Evolutionary conservation across 2,888 invertebrate genomes (phyloP).

Genomic region (Caradrina clavipalpis): DNA sequence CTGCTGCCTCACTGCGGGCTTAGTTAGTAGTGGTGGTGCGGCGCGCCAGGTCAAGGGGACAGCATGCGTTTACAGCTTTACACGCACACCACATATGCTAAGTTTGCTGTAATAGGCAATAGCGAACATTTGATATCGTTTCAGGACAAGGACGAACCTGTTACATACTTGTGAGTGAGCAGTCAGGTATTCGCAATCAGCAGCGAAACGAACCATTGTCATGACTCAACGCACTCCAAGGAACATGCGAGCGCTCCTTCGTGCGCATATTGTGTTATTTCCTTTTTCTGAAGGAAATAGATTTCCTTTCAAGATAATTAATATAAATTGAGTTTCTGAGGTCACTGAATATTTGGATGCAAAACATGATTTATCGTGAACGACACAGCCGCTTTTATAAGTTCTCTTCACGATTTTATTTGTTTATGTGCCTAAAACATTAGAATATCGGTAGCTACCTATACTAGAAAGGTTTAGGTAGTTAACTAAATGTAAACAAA

Average conservation of each 20-base stretch:
- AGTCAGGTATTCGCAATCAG: conserved; percentile 2
- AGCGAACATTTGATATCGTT: conserved; percentile 1
- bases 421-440: conserved; percentile 7
- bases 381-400: neutral
- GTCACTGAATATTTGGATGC: neutral
- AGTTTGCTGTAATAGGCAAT: neutral
- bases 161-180: conserved; percentile 1
- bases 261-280: conserved; percentile 28
- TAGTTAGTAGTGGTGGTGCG: conserved; percentile 4
- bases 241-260: neutral
- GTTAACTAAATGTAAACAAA: no score
- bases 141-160: conserved; percentile 29
- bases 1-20: neutral
- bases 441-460: neutral
- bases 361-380: conserved; percentile 4
- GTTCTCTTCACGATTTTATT: no score
- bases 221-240: conserved; percentile 20
- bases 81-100: conserved; percentile 14
- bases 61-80: neutral
- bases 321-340: neutral
- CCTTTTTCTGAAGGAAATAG: conserved; percentile 36
- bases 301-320: conserved; percentile 41
- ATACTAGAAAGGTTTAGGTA: no score
- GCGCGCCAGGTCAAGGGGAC: conserved; percentile 48
- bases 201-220: conserved; percentile 6